Base-by-base conservation (phyloP, 2,113 vertebrate genomes). In the Podarcis muralis region DNA sequence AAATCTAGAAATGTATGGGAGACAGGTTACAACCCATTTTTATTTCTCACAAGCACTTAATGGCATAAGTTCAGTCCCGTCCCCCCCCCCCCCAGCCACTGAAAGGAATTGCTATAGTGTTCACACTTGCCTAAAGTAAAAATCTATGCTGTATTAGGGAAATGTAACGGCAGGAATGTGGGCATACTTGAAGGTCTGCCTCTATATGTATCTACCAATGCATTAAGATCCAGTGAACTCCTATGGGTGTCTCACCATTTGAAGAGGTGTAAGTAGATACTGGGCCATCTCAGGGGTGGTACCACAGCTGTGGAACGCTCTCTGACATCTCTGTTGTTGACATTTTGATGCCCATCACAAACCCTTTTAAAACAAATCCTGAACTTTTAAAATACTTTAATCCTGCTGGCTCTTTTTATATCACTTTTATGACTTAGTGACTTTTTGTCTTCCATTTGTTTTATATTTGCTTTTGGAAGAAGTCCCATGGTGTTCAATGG, bases 1-100 rank as follows among this genome's bases (percentile, higher is more conserved):
- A 89, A 95, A 96, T 95, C 93, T 96, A 94, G 91, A 94, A 93
- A 92, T 93, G 90, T 94, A 93, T 92, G 91, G 87, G 90, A 94
- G 90, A 88, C 79, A 2, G 92, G 94, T 96, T 96, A 92, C 93
- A 95, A 87, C 77, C 93, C 87, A 93, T 96, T 95, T 95, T 87
- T 95, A 90, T 95, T 96, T 95, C 92, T 95, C 91, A 69, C 88
- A 81, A 92, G 93, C 92, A 91, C 91, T 95, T 91, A 76, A 78
- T 87, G 86, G 86, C 84, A 82, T 66, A 66, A 94, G 8, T 37
- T 94, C 79, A 88, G 82, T 84, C 90, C 92, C 90, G 91, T n/a
- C n/a, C 86, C 90, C 82, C 48, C 48, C 48, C 9, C 48, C 48
- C 48, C 48, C 48, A 82, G n/a, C 79, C n/a, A 8, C 78, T 25